Percentiles rank a stretch among this genome's conserved stretches.
These are phyloP conservation scores for Novumbra hubbsi DNA, from an alignment of 2,797 vertebrate genomes.

Conservation along the genomic window DNA sequence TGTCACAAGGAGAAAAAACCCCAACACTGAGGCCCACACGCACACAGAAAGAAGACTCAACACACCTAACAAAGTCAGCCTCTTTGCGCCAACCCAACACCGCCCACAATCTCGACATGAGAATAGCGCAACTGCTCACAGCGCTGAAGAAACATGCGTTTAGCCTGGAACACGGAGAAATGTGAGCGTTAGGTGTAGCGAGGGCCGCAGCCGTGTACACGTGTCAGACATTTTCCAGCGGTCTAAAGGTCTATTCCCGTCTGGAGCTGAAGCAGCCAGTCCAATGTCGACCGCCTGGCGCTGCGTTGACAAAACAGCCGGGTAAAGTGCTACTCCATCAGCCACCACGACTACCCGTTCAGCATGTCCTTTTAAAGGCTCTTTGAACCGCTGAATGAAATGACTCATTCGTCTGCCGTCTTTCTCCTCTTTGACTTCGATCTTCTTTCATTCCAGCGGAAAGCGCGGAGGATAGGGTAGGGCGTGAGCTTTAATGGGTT, in stretches of 20 bases:
- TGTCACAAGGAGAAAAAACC: background rate
- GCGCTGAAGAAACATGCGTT: background rate
- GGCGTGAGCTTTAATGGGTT: no score
- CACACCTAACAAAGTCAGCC: background rate
- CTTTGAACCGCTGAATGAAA: background rate
- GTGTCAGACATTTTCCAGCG: constrained; percentile 65
- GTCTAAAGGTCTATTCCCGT: constrained; percentile 32
- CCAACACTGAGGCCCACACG: no score
- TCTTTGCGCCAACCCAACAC: background rate
- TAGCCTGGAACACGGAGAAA: background rate
- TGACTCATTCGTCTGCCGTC: no score
- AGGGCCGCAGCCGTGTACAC: constrained; percentile 59
- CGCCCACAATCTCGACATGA: background rate
- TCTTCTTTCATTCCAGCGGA: background rate
- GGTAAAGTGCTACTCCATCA: background rate
- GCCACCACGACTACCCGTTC: background rate
- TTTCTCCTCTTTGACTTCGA: background rate
- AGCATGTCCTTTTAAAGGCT: background rate
- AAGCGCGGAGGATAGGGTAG: no score
- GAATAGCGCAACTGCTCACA: background rate
- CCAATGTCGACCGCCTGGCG: background rate
- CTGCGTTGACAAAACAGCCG: constrained; percentile 11
- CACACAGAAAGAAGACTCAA: background rate
- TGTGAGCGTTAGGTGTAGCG: constrained; percentile 34
- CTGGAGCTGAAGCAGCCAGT: background rate